A percentile compares a stretch with the other conserved stretches of the same genome.
phyloP scores from a whole-genome alignment of 2,888 invertebrate species.

The Epistrophe eligans region DNA sequence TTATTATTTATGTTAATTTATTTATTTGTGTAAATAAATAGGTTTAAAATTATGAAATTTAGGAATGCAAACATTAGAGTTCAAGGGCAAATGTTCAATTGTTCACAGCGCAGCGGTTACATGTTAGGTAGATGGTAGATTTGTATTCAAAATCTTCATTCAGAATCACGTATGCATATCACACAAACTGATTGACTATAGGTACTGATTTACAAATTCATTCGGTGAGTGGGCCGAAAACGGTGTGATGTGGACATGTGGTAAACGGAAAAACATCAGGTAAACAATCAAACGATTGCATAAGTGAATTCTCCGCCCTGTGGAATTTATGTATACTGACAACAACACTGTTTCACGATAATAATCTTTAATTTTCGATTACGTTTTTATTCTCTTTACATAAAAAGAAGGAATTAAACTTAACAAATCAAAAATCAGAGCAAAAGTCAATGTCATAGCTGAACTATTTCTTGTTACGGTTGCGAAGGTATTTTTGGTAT shows the following conservation, averaged over 20 bases:
- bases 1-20: no score
- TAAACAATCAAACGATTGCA: slow-evolving; percentile 47
- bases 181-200: not conserved
- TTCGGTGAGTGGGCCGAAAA: not conserved
- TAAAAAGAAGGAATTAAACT: not conserved
- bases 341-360: not conserved
- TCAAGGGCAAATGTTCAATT: slow-evolving; percentile 48
- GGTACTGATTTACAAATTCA: slow-evolving; percentile 35
- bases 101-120: not conserved
- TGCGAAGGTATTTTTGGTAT: not conserved
- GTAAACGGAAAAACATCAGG: not conserved
- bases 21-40: no score
- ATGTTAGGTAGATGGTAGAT: not conserved
- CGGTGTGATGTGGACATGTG: not conserved
- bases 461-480: not conserved
- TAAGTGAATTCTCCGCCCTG: slow-evolving; percentile 42
- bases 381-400: not conserved
- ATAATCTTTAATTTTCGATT: slow-evolving; percentile 30
- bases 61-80: slow-evolving; percentile 5
- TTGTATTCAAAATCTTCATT: not conserved
- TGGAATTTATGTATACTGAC: slow-evolving; percentile 35
- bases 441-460: slow-evolving; percentile 3
- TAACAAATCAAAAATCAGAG: not conserved
- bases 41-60: no score
- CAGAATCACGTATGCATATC: slow-evolving; percentile 34